These are phyloP conservation scores for Conus betulinus DNA, from an alignment of 1,140 invertebrate genomes.

Conservation along the genomic window DNA sequence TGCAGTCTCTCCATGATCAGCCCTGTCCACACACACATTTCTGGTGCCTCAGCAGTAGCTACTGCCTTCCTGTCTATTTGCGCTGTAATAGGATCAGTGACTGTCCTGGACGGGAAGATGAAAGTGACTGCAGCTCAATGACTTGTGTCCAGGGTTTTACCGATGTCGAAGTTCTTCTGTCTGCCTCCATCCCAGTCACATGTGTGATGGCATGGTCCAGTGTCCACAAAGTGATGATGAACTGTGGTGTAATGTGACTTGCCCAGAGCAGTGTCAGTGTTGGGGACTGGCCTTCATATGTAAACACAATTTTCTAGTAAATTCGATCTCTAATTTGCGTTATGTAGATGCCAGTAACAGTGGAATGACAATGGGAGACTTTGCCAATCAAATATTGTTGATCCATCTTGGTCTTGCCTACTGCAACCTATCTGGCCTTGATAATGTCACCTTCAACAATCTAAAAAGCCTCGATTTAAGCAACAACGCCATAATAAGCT, in stretches of 20 bases:
- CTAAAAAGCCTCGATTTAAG: conserved; percentile 35
- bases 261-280: conserved; percentile 49
- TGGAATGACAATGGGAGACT: not conserved
- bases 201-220: conserved; percentile 29
- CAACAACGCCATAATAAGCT: not conserved
- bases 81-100: conserved; percentile 28
- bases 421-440: not conserved
- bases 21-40: conserved; percentile 24
- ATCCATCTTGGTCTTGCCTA: not conserved
- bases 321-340: not conserved
- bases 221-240: conserved; percentile 43
- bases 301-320: not conserved
- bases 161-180: conserved; percentile 23
- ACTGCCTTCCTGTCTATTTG: conserved; percentile 9
- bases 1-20: too few relatives aligned
- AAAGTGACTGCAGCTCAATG: not conserved
- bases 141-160: conserved; percentile 40
- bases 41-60: not conserved
- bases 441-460: not conserved
- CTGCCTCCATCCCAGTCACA: conserved; percentile 32
- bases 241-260: conserved; percentile 22
- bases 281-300: conserved; percentile 17
- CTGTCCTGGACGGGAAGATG: conserved; percentile 20
- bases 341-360: conserved; percentile 3
- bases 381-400: not conserved